These are phyloP conservation scores for Vanessa tameamea DNA, from an alignment of 1,140 invertebrate genomes.

Conservation along the genomic window DNA sequence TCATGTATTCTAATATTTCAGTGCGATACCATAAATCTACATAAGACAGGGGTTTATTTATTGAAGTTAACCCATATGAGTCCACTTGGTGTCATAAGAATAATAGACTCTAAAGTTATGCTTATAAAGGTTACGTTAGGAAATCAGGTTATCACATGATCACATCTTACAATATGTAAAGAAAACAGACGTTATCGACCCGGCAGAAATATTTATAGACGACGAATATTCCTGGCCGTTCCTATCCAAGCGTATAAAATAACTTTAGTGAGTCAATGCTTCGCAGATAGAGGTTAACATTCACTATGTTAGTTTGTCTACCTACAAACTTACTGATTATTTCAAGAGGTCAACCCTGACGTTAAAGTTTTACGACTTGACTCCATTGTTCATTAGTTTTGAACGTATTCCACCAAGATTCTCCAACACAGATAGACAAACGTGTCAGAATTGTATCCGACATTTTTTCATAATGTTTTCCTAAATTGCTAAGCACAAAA, in stretches of 20 bases:
- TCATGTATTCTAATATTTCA: background rate
- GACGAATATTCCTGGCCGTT: background rate
- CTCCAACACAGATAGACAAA: too few species aligned
- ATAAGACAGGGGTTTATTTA: background rate
- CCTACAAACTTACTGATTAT: background rate
- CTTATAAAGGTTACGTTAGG: background rate
- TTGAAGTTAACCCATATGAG: background rate
- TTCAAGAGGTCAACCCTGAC: background rate
- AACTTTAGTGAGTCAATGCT: background rate
- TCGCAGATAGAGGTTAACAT: background rate
- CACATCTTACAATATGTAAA: constrained; percentile 12
- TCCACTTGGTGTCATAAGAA: background rate
- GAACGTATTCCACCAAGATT: too few species aligned
- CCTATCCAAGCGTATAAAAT: background rate
- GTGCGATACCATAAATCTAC: background rate
- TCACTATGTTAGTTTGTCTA: background rate
- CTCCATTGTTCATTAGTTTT: too few species aligned
- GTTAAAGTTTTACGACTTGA: too few species aligned
- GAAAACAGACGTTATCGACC: constrained; percentile 6
- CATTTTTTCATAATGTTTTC: too few species aligned
- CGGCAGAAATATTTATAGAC: constrained; percentile 5
- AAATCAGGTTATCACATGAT: background rate
- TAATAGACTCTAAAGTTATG: background rate
- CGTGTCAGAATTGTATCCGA: too few species aligned
- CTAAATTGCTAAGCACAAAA: too few species aligned